phyloP scores from a whole-genome alignment of 2,113 vertebrate genomes.

The Brienomyrus longianalis region DNA sequence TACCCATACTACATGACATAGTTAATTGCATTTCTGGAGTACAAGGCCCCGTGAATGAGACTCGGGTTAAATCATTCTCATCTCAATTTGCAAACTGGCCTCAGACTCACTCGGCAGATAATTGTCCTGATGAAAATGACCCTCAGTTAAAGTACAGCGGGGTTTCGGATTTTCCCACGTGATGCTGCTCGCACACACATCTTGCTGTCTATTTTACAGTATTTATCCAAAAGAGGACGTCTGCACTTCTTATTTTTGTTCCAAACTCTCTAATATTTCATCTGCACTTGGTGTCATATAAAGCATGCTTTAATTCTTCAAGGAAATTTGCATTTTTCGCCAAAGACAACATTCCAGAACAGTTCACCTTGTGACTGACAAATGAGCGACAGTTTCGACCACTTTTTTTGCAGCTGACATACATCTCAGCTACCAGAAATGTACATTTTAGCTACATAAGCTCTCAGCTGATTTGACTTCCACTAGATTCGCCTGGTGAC shows the following conservation, averaged over 20 bases:
- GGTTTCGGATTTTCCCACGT: background rate
- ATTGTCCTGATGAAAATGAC: slow-evolving; percentile 11
- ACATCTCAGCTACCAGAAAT: background rate
- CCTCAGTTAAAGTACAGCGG: slow-evolving; percentile 5
- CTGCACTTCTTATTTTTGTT: background rate
- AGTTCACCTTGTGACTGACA: background rate
- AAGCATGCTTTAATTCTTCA: background rate
- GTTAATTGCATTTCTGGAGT: background rate
- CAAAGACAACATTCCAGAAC: background rate
- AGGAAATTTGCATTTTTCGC: background rate
- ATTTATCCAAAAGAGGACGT: background rate
- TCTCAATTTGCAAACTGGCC: slow-evolving; percentile 17
- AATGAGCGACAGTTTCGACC: background rate
- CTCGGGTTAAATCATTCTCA: slow-evolving; percentile 14
- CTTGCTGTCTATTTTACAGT: background rate
- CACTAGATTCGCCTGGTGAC: background rate
- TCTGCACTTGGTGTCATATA: background rate
- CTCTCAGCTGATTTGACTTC: background rate
- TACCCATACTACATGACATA: background rate
- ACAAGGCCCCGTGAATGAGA: slow-evolving; percentile 1
- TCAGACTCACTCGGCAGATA: slow-evolving; percentile 10
- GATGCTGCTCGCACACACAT: background rate
- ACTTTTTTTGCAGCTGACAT: slow-evolving; percentile 22
- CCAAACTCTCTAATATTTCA: background rate
- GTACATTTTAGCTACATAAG: background rate